phyloP scores from a whole-genome alignment of 2,113 vertebrate species.

The Climacteris rufus region DNA sequence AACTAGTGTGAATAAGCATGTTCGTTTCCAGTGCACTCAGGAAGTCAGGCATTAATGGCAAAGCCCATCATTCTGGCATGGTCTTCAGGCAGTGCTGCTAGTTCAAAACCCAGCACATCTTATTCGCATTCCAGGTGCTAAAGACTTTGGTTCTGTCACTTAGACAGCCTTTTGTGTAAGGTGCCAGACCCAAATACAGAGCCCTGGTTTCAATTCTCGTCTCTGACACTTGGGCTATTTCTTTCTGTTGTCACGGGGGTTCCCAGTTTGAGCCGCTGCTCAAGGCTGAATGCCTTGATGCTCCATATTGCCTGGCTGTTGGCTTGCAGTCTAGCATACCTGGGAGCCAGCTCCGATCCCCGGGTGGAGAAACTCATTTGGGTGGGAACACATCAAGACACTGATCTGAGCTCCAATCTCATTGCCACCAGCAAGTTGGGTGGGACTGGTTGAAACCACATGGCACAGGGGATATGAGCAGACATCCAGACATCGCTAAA shows the following conservation, averaged over 20 bases:
- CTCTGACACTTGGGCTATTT: neutral
- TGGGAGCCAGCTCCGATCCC: neutral
- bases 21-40: neutral
- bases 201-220: neutral
- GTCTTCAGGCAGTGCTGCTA: neutral
- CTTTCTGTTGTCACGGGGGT: neutral
- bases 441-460: neutral
- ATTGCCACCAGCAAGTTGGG: neutral
- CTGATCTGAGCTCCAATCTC: neutral
- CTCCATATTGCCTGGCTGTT: neutral
- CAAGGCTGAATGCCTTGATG: neutral
- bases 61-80: neutral
- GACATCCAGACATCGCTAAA: neutral
- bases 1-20: neutral
- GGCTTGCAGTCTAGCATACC: neutral
- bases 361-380: neutral
- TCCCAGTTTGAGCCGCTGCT: neutral
- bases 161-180: neutral
- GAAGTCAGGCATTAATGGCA: neutral
- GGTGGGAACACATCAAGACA: neutral
- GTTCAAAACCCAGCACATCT: neutral
- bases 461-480: neutral
- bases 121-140: neutral
- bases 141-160: rapidly evolving
- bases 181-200: neutral